Evolutionary conservation across 2,888 invertebrate genomes (phyloP).

Genomic region (Encarsia formosa): DNA sequence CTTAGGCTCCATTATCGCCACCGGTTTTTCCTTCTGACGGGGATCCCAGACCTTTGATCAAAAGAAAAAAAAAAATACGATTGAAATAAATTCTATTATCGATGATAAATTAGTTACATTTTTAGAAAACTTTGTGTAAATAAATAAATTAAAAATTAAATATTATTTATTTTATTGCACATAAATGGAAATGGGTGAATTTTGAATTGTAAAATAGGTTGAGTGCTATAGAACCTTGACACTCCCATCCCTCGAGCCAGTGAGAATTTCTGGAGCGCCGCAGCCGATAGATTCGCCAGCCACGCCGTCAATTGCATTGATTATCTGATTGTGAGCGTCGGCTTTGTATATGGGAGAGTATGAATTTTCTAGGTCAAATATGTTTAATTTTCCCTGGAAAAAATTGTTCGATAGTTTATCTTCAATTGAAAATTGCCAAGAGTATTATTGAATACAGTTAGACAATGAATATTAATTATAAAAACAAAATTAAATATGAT

Average conservation of each 20-base stretch:
- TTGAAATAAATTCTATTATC: background rate
- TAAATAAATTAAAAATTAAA: too few species aligned
- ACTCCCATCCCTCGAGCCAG: conserved; percentile 89
- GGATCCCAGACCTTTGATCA: conserved; percentile 91
- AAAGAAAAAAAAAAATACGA: background rate
- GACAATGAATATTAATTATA: too few species aligned
- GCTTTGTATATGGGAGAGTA: conserved; percentile 72
- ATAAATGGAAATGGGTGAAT: background rate
- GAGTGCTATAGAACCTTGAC: conserved; percentile 64
- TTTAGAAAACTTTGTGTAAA: too few species aligned
- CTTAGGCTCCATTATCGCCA: conserved; percentile 80
- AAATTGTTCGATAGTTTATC: too few species aligned
- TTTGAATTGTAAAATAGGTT: background rate
- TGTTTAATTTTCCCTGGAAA: conserved; percentile 59
- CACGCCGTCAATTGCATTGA: conserved; percentile 88
- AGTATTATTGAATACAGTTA: too few species aligned
- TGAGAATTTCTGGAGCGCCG: conserved; percentile 93
- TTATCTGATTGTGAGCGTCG: conserved; percentile 76
- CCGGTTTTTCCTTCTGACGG: conserved; percentile 82
- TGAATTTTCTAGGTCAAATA: conserved; percentile 65
- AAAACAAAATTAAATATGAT: too few species aligned
- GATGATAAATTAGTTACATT: background rate
- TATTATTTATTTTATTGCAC: background rate
- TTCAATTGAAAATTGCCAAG: too few species aligned
- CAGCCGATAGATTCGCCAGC: conserved; percentile 75